phyloP scores from a whole-genome alignment of 2,797 vertebrate species.

The Miichthys miiuy region DNA sequence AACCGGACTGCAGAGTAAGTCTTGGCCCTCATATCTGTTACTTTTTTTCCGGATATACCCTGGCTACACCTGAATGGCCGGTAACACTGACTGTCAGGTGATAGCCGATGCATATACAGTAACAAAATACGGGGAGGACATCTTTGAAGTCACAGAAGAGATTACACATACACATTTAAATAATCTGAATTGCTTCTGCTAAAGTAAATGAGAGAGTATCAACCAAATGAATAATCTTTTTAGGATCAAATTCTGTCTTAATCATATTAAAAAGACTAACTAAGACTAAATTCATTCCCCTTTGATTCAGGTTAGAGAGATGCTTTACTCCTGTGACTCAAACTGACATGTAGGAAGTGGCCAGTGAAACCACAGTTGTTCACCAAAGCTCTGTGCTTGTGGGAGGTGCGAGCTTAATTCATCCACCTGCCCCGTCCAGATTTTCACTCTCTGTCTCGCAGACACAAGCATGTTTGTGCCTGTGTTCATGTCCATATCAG shows the following conservation, averaged over 20 bases:
- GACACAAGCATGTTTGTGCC: constrained; percentile 38
- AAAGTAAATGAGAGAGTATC: neutral
- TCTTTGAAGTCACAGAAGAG: neutral
- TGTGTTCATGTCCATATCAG: constrained; percentile 17
- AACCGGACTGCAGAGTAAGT: no score
- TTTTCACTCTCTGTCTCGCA: constrained; percentile 13
- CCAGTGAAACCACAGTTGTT: constrained; percentile 40
- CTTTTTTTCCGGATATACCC: no score
- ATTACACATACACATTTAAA: neutral
- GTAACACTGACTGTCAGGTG: no score
- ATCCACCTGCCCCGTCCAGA: constrained; percentile 33
- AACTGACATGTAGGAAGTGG: constrained; percentile 9
- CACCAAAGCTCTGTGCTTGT: constrained; percentile 25
- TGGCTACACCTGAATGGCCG: no score
- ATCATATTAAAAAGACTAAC: no score
- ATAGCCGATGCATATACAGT: neutral
- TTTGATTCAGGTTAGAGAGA: neutral
- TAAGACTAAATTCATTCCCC: neutral
- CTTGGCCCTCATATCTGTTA: no score
- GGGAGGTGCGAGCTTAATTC: constrained; percentile 47
- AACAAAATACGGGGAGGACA: neutral
- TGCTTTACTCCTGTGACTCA: constrained; percentile 13
- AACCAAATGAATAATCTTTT: neutral
- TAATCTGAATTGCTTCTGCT: neutral
- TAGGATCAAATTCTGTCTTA: no score